Evolutionary conservation across 1,140 invertebrate species (phyloP).

Genomic region (Heterodera carotae): DNA sequence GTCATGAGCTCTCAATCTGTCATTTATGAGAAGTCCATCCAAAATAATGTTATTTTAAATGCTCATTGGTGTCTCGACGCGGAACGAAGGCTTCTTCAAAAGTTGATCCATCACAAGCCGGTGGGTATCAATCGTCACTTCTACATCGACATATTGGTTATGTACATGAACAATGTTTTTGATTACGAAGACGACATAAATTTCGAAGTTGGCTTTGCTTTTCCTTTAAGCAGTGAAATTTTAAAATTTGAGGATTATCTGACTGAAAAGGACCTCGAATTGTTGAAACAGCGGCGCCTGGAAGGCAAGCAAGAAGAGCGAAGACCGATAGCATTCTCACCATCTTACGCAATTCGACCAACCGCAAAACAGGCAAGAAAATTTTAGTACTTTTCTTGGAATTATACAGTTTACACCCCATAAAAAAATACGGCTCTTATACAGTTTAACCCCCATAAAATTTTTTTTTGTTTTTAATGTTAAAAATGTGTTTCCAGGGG

Average conservation of each 20-base stretch:
- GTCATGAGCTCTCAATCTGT: conserved; percentile 75
- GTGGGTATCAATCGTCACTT: conserved; percentile 26
- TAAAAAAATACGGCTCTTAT: too few species aligned
- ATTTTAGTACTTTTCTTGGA: too few species aligned
- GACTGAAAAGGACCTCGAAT: conserved; percentile 24
- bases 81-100: conserved; percentile 7
- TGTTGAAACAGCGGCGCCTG: conserved; percentile 14
- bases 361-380: conserved; percentile 21
- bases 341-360: conserved; percentile 26
- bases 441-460: too few species aligned
- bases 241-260: conserved; percentile 32
- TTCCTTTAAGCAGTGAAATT: background rate
- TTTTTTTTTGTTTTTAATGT: too few species aligned
- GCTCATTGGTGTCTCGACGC: background rate
- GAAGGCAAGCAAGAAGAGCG: conserved; percentile 18
- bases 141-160: conserved; percentile 15
- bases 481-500: too few species aligned
- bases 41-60: background rate
- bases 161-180: conserved; percentile 28
- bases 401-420: too few species aligned
- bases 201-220: conserved; percentile 15
- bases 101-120: conserved; percentile 28
- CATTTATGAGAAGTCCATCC: conserved; percentile 28
- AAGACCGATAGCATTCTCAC: conserved; percentile 27
- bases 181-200: conserved; percentile 29